A percentile compares a stretch with the other conserved stretches of the same genome.
These are phyloP conservation scores for Psylliodes chrysocephalus DNA, from an alignment of 2,888 invertebrate species.

Conservation along the genomic window DNA sequence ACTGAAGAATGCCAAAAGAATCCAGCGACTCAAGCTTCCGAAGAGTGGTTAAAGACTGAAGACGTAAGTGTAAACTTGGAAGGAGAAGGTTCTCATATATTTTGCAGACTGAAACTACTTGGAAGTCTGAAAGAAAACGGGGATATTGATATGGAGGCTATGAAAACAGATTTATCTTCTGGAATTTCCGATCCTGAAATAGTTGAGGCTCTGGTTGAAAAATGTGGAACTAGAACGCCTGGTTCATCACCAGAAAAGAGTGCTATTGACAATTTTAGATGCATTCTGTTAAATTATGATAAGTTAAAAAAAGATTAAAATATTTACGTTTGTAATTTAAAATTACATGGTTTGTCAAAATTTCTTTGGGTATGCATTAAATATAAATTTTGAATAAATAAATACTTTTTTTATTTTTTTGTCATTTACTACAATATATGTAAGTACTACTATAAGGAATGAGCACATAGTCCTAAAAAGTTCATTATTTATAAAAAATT, in stretches of 20 bases:
- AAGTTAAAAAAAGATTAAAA: too few relatives aligned
- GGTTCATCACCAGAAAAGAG: conserved; percentile 1
- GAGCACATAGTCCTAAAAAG: too few relatives aligned
- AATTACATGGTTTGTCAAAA: too few relatives aligned
- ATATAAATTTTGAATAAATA: too few relatives aligned
- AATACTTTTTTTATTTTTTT: too few relatives aligned
- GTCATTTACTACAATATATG: too few relatives aligned
- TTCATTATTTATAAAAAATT: too few relatives aligned
- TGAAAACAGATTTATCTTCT: conserved; percentile 10
- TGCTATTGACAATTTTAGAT: conserved; percentile 16
- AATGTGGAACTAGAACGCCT: conserved; percentile 3
- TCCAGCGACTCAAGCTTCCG: conserved; percentile 3
- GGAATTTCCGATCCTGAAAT: conserved; percentile 10
- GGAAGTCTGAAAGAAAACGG: conserved; percentile 23
- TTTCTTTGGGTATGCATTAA: too few relatives aligned
- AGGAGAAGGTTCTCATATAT: conserved; percentile 1
- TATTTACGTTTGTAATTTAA: too few relatives aligned
- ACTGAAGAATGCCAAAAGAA: conserved; percentile 10
- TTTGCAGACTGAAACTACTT: conserved; percentile 12
- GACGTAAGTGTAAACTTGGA: neutral
- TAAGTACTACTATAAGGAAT: too few relatives aligned
- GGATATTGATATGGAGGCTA: conserved; percentile 7
- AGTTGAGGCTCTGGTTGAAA: conserved; percentile 2
- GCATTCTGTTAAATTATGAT: too few relatives aligned
- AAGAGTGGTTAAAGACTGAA: conserved; percentile 7